phyloP scores from a whole-genome alignment of 2,888 invertebrate genomes.

The Tachina fera region DNA sequence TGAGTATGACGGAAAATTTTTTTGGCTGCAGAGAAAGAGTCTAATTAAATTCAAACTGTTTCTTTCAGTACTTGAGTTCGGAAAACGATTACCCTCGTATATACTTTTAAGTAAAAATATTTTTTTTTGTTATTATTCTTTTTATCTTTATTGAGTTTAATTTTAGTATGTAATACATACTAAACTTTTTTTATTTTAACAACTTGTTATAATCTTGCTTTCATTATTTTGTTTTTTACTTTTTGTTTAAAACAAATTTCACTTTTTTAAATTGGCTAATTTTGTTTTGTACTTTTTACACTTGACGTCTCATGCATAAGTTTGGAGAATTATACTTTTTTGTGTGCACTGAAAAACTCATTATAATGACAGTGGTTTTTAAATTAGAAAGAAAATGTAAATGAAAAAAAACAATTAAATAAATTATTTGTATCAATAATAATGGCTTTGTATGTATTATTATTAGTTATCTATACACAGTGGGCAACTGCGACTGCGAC shows the following conservation, averaged over 20 bases:
- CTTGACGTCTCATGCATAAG: not conserved
- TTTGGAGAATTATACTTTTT: not conserved
- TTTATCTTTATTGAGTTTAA: not conserved
- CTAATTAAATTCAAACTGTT: too few relatives aligned
- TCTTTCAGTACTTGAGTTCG: too few relatives aligned
- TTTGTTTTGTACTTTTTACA: slow-evolving; percentile 43
- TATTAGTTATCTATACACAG: too few relatives aligned
- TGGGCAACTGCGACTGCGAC: too few relatives aligned
- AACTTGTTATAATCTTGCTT: slow-evolving; percentile 22
- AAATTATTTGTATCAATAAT: too few relatives aligned
- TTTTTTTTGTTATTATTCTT: not conserved
- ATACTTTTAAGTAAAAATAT: not conserved
- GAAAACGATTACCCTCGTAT: not conserved
- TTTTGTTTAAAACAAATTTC: slow-evolving; percentile 50
- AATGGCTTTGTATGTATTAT: too few relatives aligned
- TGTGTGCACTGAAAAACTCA: not conserved
- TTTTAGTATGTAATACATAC: slow-evolving; percentile 11
- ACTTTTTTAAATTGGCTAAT: slow-evolving; percentile 62
- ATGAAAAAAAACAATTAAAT: too few relatives aligned
- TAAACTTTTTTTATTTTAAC: slow-evolving; percentile 37
- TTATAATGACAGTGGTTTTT: not conserved
- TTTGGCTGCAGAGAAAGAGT: too few relatives aligned
- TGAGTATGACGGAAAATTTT: too few relatives aligned
- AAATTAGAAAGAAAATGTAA: not conserved
- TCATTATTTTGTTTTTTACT: slow-evolving; percentile 10